Base-by-base conservation (phyloP, 1,140 invertebrate species). In the Drosophila prosaltans region DNA sequence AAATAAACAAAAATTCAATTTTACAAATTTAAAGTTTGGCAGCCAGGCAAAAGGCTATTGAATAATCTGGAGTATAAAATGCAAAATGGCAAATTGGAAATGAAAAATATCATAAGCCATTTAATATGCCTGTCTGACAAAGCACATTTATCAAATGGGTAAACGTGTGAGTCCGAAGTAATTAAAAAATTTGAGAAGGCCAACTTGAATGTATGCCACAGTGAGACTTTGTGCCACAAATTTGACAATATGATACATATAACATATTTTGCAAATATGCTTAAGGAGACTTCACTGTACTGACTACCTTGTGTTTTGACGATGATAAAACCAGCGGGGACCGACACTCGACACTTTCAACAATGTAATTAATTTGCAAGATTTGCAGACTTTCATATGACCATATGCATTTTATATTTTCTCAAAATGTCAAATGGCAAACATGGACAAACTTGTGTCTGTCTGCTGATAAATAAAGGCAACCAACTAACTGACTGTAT, bases 301-400 rank as follows among this genome's bases (percentile, higher is more conserved):
- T 2, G 3, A 51, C 26, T 51, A 26, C 48, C 8, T 51, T 51
- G 39, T 40, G 39, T 40, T 26, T 26, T 43, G 21, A 51, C 26
- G 45, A 40, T 40, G 39, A 11, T 11, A 40, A 26, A 9, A 9
- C 30, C 26, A 16, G 55, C n/a, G n/a, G 11, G n/a, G 54, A 26
- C 10, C 28, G 55, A 59, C 24, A 48, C 58, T 79, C 45, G 43
- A 71, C 36, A 68, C 36, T 72, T 76, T 66, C 64, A 69, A 72
- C 67, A 81, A 65, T 65, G 67, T 77, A 77, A 81, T 81, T 80
- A 77, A 81, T 81, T 74, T 51, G 4, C 21, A 10, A 51, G 45
- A 51, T 51, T 51, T 51, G 24, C 54, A 57, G 55, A 54, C 66
- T 80, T 73, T 32, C 57, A 43, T 60, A 57, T 51, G 45, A 32